Base-by-base conservation (phyloP, 2,113 vertebrate species). In the Aix galericulata region DNA sequence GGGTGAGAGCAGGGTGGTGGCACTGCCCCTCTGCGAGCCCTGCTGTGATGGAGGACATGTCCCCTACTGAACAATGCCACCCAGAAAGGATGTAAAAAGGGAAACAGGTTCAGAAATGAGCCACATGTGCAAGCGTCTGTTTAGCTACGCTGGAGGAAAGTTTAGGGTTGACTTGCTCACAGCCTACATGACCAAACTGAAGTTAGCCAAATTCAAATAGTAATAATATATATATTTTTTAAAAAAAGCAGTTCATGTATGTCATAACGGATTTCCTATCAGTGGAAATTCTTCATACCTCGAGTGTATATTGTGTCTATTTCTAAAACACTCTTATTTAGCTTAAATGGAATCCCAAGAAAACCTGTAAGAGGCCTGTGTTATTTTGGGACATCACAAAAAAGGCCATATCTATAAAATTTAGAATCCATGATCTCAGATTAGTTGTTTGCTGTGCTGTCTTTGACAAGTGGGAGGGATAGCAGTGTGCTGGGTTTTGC, bases 1-100 rank as follows among this genome's bases (percentile, higher is more conserved):
- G 67, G 31, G 40, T 4, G 50, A 31, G 48, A 72, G 52, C 40
- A 72, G n/a, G 27, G 32, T 72, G 71, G 53, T 92, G 66, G 8
- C 36, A 38, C 36, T 66, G n/a, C 11, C 25, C n/a, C 20, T 27
- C 38, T 74, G 20, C 23, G 71, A 78, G 44, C 15, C 15, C 11
- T 0, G 3, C 62, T 9, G 26, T 0, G 0, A 22, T 26, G 34
- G 14, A 20, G 16, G 0, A 0, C 23, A 29, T 50, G 48, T 73
- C 67, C 31, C 29, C 31, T 72, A 11, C 40, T 0, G 0, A 48
- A 22, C 9, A 34, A 40, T 73, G n/a, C 22, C 50, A 31, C 48
- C 44, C 52, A 18, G 53, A 82, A 85, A 62, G 56, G 23, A 34
- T 68, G 18, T 80, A 64, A 16, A 6, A 62, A 44, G 46, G 31